Evolutionary conservation across 2,797 vertebrate genomes (phyloP), one percentile per base, ranked within the genome.

Genomic region (Falco cherrug): DNA sequence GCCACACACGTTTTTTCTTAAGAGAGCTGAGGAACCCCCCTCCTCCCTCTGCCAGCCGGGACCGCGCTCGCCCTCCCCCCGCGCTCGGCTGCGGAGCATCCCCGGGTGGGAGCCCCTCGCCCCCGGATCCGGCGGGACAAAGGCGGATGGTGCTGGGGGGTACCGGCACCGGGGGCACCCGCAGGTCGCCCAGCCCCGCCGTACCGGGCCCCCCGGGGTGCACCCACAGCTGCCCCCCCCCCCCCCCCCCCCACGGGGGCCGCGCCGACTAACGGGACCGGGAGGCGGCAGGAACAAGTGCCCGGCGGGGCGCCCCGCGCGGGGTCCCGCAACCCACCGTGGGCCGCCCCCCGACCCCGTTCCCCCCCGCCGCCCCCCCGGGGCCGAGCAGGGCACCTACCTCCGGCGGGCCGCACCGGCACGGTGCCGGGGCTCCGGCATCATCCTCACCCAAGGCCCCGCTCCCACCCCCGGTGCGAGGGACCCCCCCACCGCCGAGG

Each of bases 1-100:
- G 31, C 5, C 6, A 39, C 67, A 0, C 17, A 0, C 1, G 19
- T 11, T 8, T 43, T 31, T 61, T 63, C 57, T 28, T 2, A 37
- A 6, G n/a, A 5, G 41, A 29, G 26, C 25, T 45, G 5, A 11
- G 22, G 2, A 57, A 24, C 37, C 37, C 37, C 1, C 60, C n/a
- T 7, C 3, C 11, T 24, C 25, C 3, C 8, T 19, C 41, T 6
- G 1, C 33, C 4, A 24, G 8, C 71, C 37, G 3, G n/a, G 33
- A 41, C 45, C 22, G 3, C 5, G 2, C 48, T 37, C 63, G 0
- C 28, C 15, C 16, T 16, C 35, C 51, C 22, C 51, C 33, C 11
- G 2, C 31, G 14, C 29, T n/a, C 54, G 9, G 5, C 35, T 39
- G 35, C 24, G 10, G 35, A 75, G 85, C 79, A 90, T 31, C 90